Evolutionary conservation across 1,140 invertebrate species (phyloP), one percentile per base, ranked within the genome.

Genomic region (Drosophila truncata): DNA sequence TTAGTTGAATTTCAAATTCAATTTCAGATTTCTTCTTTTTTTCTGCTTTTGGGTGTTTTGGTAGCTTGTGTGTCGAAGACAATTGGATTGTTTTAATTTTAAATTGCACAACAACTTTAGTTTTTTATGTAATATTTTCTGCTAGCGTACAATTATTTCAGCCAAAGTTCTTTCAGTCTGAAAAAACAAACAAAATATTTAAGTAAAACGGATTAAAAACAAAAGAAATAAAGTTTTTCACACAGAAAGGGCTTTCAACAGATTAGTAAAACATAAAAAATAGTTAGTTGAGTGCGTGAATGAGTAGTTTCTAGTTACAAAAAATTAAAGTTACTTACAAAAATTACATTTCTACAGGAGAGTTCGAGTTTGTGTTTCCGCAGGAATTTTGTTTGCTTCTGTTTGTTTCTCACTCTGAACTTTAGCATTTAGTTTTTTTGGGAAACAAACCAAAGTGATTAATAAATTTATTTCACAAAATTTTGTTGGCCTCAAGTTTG

Each of bases 111-210:
- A 67, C 29, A 55, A 31, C 66, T 42, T 41, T 37, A 13, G 14
- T 61, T 57, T 27, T 29, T 25, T 47, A 33, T 54, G 16, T 16
- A 16, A 35, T 23, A 50, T 78, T 71, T 58, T 76, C 77, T 73
- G 84, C 80, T 87, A 92, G 61, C 74, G 91, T 81, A 92, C 82
- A 82, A 92, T 87, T 72, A 92, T 91, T 76, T 91, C 91, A 76
- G 91, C 85, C 91, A 92, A 92, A 75, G 91, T 92, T 79, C 80
- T 92, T 92, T 92, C 91, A 92, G 91, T 92, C 91, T 92, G 91
- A 91, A 91, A 91, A 77, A 87, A 91, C 72, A 70, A 63, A 54
- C 50, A 84, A 57, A 74, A 25, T 64, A 62, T 37, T 61, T 59
- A 20, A 46, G 78, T 73, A 60, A 83, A 75, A 58, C 16, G 49